Evolutionary conservation across 2,113 vertebrate species (phyloP).

Genomic region (Sylvietta virens): DNA sequence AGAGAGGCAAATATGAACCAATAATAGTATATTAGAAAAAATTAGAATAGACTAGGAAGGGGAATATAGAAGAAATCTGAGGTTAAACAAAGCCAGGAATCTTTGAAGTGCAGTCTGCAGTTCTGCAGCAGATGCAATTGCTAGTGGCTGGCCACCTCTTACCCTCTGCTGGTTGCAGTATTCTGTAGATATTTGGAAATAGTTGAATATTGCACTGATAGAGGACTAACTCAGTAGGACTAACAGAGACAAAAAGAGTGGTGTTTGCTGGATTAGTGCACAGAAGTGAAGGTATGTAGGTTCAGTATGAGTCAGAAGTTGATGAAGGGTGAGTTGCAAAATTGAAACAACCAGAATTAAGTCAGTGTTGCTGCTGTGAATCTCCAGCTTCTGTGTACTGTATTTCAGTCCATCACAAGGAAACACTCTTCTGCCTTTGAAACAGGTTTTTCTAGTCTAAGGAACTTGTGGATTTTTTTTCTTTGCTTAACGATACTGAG

Average conservation of each 20-base stretch:
- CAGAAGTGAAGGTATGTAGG: background rate
- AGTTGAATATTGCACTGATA: background rate
- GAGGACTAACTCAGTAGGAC: background rate
- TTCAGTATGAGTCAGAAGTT: background rate
- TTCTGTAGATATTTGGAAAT: background rate
- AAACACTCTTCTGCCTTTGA: background rate
- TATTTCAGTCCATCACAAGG: background rate
- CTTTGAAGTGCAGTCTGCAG: background rate
- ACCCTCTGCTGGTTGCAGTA: background rate
- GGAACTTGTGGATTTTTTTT: background rate
- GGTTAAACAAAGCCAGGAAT: background rate
- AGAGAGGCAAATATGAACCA: background rate
- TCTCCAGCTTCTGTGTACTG: background rate
- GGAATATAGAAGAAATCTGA: background rate
- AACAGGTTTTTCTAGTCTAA: background rate
- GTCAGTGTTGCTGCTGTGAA: background rate
- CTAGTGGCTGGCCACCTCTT: background rate
- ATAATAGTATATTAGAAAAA: background rate
- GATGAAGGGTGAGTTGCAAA: background rate
- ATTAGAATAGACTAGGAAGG: no score
- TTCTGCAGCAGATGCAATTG: background rate
- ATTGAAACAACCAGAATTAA: background rate
- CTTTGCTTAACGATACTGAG: background rate
- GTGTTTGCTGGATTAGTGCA: background rate
- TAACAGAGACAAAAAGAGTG: background rate